Evolutionary conservation across 2,888 invertebrate genomes (phyloP), one percentile per base, ranked within the genome.

Genomic region (Opisthograptis luteolata): DNA sequence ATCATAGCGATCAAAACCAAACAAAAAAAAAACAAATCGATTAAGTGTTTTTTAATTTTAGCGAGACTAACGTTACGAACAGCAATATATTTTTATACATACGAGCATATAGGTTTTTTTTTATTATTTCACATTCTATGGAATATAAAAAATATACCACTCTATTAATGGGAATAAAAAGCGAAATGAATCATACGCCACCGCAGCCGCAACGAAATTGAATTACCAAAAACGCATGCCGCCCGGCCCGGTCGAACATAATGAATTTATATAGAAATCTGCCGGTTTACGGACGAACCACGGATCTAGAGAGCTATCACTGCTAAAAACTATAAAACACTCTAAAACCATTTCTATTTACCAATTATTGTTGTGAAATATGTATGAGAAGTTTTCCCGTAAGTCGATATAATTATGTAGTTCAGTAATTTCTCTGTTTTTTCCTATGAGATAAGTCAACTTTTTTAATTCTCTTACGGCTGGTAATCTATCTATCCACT

Each of bases 191-290:
- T 83, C 63, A 72, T 68, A 69, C 73, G 70, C 68, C 61, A 72
- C 63, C 61, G 66, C 69, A 58, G 63, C 61, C 71, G 66, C 70
- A 62, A 67, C 68, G 67, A 63, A 68, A 59, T 55, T 42, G 47
- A 51, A 51, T 59, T 56, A 55, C 53, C 47, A 55, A 55, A 40
- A 55, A 53, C 42, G 55, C 58, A 53, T 53, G 19, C 31, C 31
- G 5, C 30, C 22, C 24, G 20, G 22, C 28, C 48, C 49, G 47
- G 27, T 27, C 46, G 44, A 71, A 78, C 79, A 75, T 81, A 79
- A 81, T 79, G 73, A 79, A 75, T 72, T 81, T 79, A 77, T 79
- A 74, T 66, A 70, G 70, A 69, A 73, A 73, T 76, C 68, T 70
- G 68, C 65, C 68, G 70, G 70, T 68, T 68, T 66, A 62, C 60